Conservation (phyloP, 2,888 invertebrate genomes). For the Tenthredo scrophulariae region DNA sequence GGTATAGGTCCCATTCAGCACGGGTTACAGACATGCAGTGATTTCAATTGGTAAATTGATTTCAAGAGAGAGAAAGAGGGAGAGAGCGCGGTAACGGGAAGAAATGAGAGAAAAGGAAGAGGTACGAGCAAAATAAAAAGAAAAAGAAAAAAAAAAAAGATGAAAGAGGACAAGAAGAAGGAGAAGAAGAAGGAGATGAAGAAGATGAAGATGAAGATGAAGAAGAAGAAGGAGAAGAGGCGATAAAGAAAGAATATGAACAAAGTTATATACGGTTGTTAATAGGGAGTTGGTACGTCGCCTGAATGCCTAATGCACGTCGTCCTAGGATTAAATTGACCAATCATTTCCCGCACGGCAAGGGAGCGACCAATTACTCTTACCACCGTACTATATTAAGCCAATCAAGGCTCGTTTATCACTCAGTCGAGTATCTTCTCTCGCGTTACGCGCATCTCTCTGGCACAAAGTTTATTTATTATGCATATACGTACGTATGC, state of each 20-base stretch:
- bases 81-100: slow-evolving; percentile 58
- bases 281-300: slow-evolving; percentile 76
- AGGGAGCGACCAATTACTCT: slow-evolving; percentile 82
- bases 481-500: neutral
- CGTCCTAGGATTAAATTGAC: slow-evolving; percentile 78
- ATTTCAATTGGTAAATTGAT: slow-evolving; percentile 77
- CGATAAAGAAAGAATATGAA: slow-evolving; percentile 48
- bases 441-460: slow-evolving; percentile 73
- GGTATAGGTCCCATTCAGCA: slow-evolving; percentile 48
- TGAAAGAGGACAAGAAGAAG: slow-evolving; percentile 54
- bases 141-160: slow-evolving; percentile 35
- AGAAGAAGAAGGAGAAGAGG: slow-evolving; percentile 53
- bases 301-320: slow-evolving; percentile 77
- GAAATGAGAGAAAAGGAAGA: slow-evolving; percentile 56
- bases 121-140: too few relatives aligned
- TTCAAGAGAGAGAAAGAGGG: slow-evolving; percentile 64
- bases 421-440: slow-evolving; percentile 80
- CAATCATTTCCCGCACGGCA: slow-evolving; percentile 79
- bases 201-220: slow-evolving; percentile 54
- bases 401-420: slow-evolving; percentile 84
- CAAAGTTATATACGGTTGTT: slow-evolving; percentile 59
- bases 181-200: slow-evolving; percentile 52
- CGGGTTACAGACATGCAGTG: slow-evolving; percentile 66
- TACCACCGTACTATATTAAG: slow-evolving; percentile 83
- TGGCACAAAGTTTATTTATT: neutral